These are phyloP conservation scores for Quadroppia sp. DNA, from an alignment of 2,888 invertebrate genomes.

Conservation along the genomic window DNA sequence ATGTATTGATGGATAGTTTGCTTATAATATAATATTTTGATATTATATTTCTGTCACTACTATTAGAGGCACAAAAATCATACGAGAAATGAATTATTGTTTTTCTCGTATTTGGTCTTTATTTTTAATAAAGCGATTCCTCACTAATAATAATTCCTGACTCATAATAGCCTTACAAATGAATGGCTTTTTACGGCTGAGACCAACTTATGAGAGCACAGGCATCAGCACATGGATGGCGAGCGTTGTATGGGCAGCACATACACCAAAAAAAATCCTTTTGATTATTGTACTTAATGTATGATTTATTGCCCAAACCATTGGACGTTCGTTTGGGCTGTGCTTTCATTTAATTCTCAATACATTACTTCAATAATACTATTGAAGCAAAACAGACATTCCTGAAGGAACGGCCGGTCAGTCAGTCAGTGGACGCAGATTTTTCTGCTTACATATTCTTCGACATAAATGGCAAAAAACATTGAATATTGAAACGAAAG, in stretches of 20 bases:
- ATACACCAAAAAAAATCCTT: constrained; percentile 20
- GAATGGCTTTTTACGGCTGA: neutral
- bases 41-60: neutral
- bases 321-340: neutral
- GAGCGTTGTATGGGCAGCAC: neutral
- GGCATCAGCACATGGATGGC: neutral
- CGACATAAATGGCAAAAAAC: neutral
- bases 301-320: constrained; percentile 25
- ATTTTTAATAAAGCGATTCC: constrained; percentile 25
- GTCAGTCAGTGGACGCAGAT: neutral
- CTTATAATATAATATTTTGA: neutral
- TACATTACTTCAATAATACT: neutral
- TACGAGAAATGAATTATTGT: constrained; percentile 25
- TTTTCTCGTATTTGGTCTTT: constrained; percentile 18
- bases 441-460: neutral
- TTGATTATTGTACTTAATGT: constrained; percentile 23
- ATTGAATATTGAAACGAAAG: neutral
- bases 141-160: constrained; percentile 14
- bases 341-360: constrained; percentile 5
- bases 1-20: neutral
- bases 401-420: neutral
- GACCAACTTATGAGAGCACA: too few species aligned
- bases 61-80: neutral
- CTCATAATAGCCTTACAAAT: constrained; percentile 20
- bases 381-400: neutral